Conservation (phyloP, 2,888 invertebrate genomes). For the Pheosia tremula region DNA sequence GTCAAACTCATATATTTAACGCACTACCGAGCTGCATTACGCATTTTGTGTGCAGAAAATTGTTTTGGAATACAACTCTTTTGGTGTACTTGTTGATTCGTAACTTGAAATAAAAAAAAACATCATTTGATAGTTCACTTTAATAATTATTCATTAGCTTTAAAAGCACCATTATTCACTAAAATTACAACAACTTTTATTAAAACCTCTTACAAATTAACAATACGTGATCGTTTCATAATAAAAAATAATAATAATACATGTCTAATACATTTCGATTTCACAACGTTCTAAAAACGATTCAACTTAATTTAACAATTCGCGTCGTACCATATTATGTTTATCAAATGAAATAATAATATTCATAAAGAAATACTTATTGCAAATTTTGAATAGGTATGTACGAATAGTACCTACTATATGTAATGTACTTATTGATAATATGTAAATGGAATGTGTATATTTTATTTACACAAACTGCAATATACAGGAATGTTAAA, state of each 20-base stretch:
- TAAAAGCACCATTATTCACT: constrained; percentile 72
- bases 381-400: no score
- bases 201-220: constrained; percentile 65
- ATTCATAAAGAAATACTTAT: no score
- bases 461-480: constrained; percentile 14
- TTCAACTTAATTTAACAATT: neutral
- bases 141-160: constrained; percentile 62
- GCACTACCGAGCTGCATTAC: no score
- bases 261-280: neutral
- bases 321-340: neutral
- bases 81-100: no score
- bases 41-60: no score
- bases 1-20: no score
- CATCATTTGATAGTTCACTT: constrained; percentile 43
- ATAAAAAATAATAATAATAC: constrained; percentile 7
- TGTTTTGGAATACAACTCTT: no score
- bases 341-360: neutral
- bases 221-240: constrained; percentile 41
- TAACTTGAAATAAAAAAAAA: constrained; percentile 9
- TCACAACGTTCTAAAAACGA: neutral
- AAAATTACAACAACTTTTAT: constrained; percentile 61
- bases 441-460: constrained; percentile 35
- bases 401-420: neutral
- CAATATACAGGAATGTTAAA: constrained; percentile 33
- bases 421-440: constrained; percentile 7